Percentiles rank a stretch among this genome's conserved stretches.
Evolutionary conservation across 2,888 invertebrate genomes (phyloP).

Genomic region (Euclidia mi): DNA sequence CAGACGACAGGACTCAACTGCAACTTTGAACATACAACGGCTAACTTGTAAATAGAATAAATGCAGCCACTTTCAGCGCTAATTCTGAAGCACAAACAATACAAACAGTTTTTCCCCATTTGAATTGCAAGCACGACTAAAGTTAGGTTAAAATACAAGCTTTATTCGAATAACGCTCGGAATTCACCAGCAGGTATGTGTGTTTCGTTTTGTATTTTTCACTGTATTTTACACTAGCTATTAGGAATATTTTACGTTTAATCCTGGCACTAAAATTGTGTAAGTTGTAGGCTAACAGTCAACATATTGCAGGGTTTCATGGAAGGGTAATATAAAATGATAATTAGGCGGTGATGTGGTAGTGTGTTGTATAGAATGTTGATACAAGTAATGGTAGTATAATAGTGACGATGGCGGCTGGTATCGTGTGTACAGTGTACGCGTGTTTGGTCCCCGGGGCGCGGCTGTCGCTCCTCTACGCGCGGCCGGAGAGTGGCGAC

Average conservation of each 20-base stretch:
- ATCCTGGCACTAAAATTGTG: neutral
- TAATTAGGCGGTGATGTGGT: conserved; percentile 29
- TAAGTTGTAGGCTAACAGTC: neutral
- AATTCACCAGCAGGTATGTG: conserved; percentile 43
- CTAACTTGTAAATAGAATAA: conserved; percentile 60
- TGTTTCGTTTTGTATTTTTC: conserved; percentile 40
- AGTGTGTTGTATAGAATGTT: conserved; percentile 41
- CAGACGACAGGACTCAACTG: conserved; percentile 63
- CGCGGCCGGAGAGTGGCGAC: conserved; percentile 72
- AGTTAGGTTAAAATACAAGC: conserved; percentile 40
- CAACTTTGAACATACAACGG: conserved; percentile 62
- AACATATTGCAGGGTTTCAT: neutral
- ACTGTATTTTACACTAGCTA: conserved; percentile 14
- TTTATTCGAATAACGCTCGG: conserved; percentile 38
- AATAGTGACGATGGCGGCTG: conserved; percentile 34
- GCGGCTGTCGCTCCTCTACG: conserved; percentile 60
- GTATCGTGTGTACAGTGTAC: conserved; percentile 30
- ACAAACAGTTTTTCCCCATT: conserved; percentile 40
- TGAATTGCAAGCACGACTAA: conserved; percentile 36
- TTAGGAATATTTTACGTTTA: conserved; percentile 12
- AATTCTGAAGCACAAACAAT: conserved; percentile 53
- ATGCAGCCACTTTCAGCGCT: conserved; percentile 48
- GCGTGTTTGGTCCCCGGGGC: conserved; percentile 57
- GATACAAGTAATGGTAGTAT: conserved; percentile 53
- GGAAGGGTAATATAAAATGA: conserved; percentile 7